Evolutionary conservation across 1,140 invertebrate species (phyloP).

Genomic region (Drosophila neocordata): DNA sequence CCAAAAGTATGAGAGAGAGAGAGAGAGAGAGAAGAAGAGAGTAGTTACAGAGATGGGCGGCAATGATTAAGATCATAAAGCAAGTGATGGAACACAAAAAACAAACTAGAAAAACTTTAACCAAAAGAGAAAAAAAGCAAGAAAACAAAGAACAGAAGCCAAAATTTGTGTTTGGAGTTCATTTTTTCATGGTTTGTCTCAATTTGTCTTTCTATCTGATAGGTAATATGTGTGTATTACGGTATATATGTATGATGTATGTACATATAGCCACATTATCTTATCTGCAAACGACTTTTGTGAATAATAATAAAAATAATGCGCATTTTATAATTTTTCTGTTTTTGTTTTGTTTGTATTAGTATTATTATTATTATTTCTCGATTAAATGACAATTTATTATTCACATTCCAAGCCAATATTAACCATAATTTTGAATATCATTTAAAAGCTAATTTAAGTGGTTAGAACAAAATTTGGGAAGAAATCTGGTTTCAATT

Average conservation of each 20-base stretch:
- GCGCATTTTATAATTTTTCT: neutral
- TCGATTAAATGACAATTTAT: constrained; percentile 4
- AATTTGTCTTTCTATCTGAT: neutral
- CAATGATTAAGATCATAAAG: neutral
- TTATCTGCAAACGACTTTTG: constrained; percentile 31
- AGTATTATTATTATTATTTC: neutral
- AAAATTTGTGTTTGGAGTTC: too few relatives aligned
- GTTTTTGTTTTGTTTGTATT: neutral
- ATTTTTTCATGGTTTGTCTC: neutral
- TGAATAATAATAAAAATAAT: neutral
- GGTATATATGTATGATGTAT: neutral
- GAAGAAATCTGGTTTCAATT: too few relatives aligned
- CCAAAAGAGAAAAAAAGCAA: neutral
- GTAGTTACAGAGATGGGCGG: too few relatives aligned
- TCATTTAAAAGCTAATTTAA: neutral
- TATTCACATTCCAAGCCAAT: too few relatives aligned
- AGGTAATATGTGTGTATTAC: constrained; percentile 3
- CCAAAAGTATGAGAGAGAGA: too few relatives aligned
- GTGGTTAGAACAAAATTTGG: neutral
- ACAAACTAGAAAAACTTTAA: too few relatives aligned
- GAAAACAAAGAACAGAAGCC: too few relatives aligned
- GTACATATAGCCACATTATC: constrained; percentile 29
- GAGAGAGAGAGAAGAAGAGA: too few relatives aligned
- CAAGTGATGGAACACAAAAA: neutral
- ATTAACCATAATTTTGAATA: neutral